Evolutionary conservation across 1,140 invertebrate genomes (phyloP), one percentile per base, ranked within the genome.

Genomic region (Coptotermes formosanus): DNA sequence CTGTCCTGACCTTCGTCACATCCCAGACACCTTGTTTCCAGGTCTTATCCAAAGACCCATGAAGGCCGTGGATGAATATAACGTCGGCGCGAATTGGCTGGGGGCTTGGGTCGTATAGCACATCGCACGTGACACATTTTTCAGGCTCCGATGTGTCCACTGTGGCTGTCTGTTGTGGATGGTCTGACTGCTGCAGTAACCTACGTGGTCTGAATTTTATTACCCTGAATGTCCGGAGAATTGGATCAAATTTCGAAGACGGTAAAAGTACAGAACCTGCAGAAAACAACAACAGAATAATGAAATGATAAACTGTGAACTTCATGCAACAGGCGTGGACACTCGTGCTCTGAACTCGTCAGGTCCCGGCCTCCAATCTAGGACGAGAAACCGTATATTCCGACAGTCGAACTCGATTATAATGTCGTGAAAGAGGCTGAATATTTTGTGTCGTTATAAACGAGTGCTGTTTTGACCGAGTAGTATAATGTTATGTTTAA

Each of bases 31-130:
- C 93, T 88, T 93, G 93, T 86, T 90, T 92, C 93, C 93, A 94
- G 0, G 93, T 94, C 45, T 92, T 92, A 1, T 91, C 89, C 64
- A 93, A 87, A 12, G 93, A 93, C 4, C 93, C 93, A 86, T 93
- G 93, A 12, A 94, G 90, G 0, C 93, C 93, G 87, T 94, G 93
- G 32, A 94, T 91, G n/a, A 94, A 93, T 9, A 94, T 91, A 25
- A 94, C 91, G 87, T 94, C 93, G 6, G 91, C 92, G 23, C 88
- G 87, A 14, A 90, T 89, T 32, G 88, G 88, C 25, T 88, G 90
- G 38, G 88, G 85, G n/a, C 90, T 88, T 30, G 91, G 91, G 82
- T 90, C 89, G 44, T 89, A 89, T 48, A 92, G 87, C 9, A 92
- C 90, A 55, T 90, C 88, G 38, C 92, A 90, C 1, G 90, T 91